Percentiles rank a stretch among this genome's conserved stretches.
phyloP scores from a whole-genome alignment of 2,888 invertebrate species.

The Patella depressa region DNA sequence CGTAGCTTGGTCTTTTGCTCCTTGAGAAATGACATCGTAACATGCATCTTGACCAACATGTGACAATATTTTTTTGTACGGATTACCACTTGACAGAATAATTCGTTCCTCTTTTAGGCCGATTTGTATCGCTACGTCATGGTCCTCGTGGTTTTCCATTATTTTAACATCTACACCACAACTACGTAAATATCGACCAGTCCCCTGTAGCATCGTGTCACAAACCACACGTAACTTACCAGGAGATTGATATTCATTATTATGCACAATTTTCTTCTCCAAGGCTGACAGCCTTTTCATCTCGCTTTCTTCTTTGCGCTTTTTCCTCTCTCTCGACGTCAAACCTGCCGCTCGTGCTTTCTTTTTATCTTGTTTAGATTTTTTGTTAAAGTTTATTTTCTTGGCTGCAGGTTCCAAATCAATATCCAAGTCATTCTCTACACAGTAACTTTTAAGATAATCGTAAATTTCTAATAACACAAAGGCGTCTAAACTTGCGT shows the following conservation, averaged over 20 bases:
- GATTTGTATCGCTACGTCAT: constrained; percentile 74
- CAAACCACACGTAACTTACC: constrained; percentile 74
- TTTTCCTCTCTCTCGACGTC: constrained; percentile 21
- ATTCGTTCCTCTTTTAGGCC: constrained; percentile 73
- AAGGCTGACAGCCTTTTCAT: not conserved
- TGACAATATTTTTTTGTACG: constrained; percentile 67
- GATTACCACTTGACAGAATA: constrained; percentile 75
- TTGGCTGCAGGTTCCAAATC: constrained; percentile 47
- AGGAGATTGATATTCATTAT: constrained; percentile 39
- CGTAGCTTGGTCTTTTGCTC: constrained; percentile 77
- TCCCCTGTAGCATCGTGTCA: constrained; percentile 75
- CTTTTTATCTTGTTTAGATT: constrained; percentile 49
- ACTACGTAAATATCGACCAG: constrained; percentile 78
- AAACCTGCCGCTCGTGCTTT: constrained; percentile 44
- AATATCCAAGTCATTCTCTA: constrained; percentile 35
- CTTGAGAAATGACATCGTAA: constrained; percentile 75
- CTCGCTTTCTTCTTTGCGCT: not conserved
- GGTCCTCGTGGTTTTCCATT: constrained; percentile 73
- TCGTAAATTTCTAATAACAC: constrained; percentile 87
- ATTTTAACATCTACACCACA: constrained; percentile 78
- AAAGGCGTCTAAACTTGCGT: constrained; percentile 82
- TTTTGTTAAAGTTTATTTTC: constrained; percentile 49
- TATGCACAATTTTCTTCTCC: constrained; percentile 1
- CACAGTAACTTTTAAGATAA: constrained; percentile 72
- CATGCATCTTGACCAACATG: constrained; percentile 76